phyloP scores from a whole-genome alignment of 2,888 invertebrate species.

The Troides helena region DNA sequence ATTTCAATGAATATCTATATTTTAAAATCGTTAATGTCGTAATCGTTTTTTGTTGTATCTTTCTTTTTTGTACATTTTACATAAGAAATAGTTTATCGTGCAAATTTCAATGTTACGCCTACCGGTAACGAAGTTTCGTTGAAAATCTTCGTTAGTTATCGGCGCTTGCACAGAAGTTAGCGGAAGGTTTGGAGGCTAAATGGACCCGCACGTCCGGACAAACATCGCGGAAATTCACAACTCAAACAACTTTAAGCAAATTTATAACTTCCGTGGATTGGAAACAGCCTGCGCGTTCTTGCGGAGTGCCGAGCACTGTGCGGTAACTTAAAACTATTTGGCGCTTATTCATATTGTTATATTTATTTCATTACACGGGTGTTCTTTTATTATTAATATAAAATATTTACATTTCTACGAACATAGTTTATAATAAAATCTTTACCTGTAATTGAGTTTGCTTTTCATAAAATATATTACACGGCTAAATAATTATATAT shows the following conservation, averaged over 20 bases:
- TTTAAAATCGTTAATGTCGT: background rate
- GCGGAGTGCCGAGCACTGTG: constrained; percentile 9
- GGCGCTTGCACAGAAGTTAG: constrained; percentile 63
- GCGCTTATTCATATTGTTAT: background rate
- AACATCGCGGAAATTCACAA: constrained; percentile 73
- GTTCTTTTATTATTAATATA: too few relatives aligned
- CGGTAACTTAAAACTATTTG: constrained; percentile 10
- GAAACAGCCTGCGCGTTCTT: constrained; percentile 51
- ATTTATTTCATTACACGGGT: too few relatives aligned
- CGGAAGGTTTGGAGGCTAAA: constrained; percentile 69
- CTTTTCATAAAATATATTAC: too few relatives aligned
- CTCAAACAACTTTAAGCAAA: constrained; percentile 77
- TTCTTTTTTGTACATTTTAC: background rate
- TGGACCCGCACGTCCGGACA: constrained; percentile 75
- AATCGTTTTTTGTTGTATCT: background rate
- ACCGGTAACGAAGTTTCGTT: constrained; percentile 47
- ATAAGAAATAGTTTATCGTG: constrained; percentile 10
- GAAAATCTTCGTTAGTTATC: constrained; percentile 58
- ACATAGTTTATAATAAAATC: too few relatives aligned
- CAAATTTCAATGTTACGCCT: constrained; percentile 31
- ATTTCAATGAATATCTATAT: background rate
- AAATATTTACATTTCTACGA: too few relatives aligned
- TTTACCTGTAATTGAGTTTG: too few relatives aligned
- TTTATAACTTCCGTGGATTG: constrained; percentile 73
- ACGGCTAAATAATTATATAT: too few relatives aligned